Evolutionary conservation across 2,797 vertebrate genomes (phyloP), one percentile per base, ranked within the genome.

Genomic region (Cetoscarus ocellatus): DNA sequence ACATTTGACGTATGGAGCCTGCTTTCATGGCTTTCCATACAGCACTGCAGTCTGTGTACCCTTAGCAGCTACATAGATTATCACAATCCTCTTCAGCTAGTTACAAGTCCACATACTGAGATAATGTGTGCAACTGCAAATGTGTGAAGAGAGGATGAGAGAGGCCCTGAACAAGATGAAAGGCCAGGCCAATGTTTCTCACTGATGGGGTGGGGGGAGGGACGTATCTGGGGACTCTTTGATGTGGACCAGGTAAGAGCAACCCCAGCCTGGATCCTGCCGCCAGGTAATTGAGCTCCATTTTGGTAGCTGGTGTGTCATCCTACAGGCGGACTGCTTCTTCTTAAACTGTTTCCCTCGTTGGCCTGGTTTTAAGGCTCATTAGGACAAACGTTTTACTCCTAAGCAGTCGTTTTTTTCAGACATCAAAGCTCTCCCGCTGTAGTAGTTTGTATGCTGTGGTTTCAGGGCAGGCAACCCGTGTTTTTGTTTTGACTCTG

Each of bases 201-300:
- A 71, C 65, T 80, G 75, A 77, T 54, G 35, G 3, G 1, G 7
- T 13, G 1, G 18, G 13, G 9, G 27, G 39, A 50, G 27, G 69
- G 61, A n/a, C 0, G 12, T 34, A 71, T 80, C 61, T 52, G 45
- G 47, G 65, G 54, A 15, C n/a, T 56, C 80, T 91, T 90, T 89
- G 84, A 90, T 83, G 83, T 89, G 61, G 59, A 75, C 77, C 86
- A 88, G 77, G 82, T 81, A 67, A 82, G 74, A 61, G 75, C 42
- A 70, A 62, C 50, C 70, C 70, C 61, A 27, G 61, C 44, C 43
- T 35, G 63, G 67, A 60, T 68, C 74, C 70, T 6, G 63, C 77
- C 63, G 67, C 65, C 77, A 73, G 61, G 73, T 82, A 87, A 86
- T 77, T 65, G 73, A 83, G 69, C 84, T 43, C 54, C 61, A 27